Evolutionary conservation across 1,140 invertebrate species (phyloP).

Genomic region (Drosophila bipectinata): DNA sequence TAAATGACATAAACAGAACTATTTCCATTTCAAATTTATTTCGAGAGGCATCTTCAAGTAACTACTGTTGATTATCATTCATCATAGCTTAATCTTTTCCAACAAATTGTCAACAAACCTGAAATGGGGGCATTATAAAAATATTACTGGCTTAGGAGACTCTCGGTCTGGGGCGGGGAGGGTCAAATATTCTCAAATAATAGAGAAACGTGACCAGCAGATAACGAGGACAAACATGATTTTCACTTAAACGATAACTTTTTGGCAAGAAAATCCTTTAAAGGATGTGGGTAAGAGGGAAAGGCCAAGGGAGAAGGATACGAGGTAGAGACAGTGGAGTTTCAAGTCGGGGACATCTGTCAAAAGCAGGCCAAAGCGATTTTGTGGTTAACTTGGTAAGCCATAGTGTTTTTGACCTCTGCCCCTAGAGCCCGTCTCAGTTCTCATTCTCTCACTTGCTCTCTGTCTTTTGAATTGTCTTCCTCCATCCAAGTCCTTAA

Average conservation of each 20-base stretch:
- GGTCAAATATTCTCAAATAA: conserved; percentile 41
- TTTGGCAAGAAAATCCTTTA: conserved; percentile 40
- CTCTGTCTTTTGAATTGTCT: background rate
- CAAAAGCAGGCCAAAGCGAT: conserved; percentile 54
- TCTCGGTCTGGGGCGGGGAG: too few relatives aligned
- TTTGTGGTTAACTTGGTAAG: conserved; percentile 53
- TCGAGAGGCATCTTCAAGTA: conserved; percentile 14
- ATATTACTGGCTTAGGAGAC: conserved; percentile 51
- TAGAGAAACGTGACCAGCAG: conserved; percentile 75
- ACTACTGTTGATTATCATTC: conserved; percentile 45
- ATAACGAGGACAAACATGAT: conserved; percentile 39
- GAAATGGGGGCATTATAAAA: conserved; percentile 60
- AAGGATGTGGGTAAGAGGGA: conserved; percentile 12
- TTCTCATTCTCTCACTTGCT: background rate
- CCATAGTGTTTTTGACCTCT: conserved; percentile 51
- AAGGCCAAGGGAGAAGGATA: conserved; percentile 16
- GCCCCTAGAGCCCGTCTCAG: conserved; percentile 10
- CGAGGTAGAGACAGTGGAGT: background rate
- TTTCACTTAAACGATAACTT: conserved; percentile 55
- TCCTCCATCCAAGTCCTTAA: background rate
- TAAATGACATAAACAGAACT: conserved; percentile 3
- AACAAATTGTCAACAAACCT: conserved; percentile 66
- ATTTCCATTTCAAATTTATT: conserved; percentile 16
- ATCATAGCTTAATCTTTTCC: conserved; percentile 32
- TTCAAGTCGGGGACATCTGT: conserved; percentile 44